Evolutionary conservation across 35 echinoderm and acorn worm genomes (phyloP), one percentile per base, ranked within the genome.

Genomic region (Strongylocentrotus purpuratus): DNA sequence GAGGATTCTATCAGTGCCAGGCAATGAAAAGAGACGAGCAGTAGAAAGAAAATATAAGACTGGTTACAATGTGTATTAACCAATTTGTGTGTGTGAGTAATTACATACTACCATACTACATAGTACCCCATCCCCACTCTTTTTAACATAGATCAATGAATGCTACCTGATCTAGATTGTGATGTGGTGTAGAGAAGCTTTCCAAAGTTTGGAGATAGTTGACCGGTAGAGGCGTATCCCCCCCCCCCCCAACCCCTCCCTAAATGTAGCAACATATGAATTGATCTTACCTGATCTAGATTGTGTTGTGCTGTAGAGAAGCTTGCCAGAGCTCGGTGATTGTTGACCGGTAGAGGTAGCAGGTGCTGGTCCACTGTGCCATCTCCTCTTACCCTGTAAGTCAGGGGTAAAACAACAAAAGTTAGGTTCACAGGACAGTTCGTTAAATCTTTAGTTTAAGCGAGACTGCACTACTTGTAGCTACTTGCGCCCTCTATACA

Each of bases 51-150:
- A n/a, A n/a, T n/a, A n/a, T n/a, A n/a, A n/a, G n/a, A n/a, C n/a
- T n/a, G n/a, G n/a, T n/a, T n/a, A n/a, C n/a, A n/a, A n/a, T n/a
- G n/a, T n/a, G n/a, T n/a, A n/a, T n/a, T n/a, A n/a, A n/a, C n/a
- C n/a, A n/a, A n/a, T n/a, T n/a, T n/a, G n/a, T n/a, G n/a, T n/a
- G n/a, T n/a, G n/a, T n/a, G n/a, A n/a, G n/a, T n/a, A n/a, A n/a
- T n/a, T n/a, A n/a, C n/a, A n/a, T n/a, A n/a, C n/a, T n/a, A n/a
- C n/a, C n/a, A n/a, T n/a, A n/a, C n/a, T n/a, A n/a, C n/a, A n/a
- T n/a, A 96, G 98, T 52, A 96, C 98, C 96, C 98, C 97, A 46
- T 99, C 95, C 98, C 98, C 97, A 61, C 98, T 94, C 33, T 95
- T 93, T 71, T 99, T 97, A 60, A 85, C 95, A 94, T 97, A 94